Percentiles rank a stretch among this genome's conserved stretches.
phyloP scores from a whole-genome alignment of 2,113 vertebrate genomes.

The Amphiprion ocellaris region DNA sequence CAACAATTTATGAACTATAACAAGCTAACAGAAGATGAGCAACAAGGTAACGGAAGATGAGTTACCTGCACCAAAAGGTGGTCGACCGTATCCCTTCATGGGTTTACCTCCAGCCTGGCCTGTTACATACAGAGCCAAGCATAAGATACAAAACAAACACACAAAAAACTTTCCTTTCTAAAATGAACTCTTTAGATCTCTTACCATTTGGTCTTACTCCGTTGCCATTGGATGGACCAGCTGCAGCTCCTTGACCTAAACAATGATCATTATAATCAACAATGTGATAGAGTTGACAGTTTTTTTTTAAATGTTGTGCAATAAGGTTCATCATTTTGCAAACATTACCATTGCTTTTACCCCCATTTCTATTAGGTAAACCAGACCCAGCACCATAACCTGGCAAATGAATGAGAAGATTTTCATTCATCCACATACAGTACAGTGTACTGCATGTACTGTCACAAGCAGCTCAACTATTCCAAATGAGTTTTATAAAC shows the following conservation, averaged over 20 bases:
- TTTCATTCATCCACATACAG: no score
- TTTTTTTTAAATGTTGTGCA: not conserved
- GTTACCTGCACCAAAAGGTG: constrained; percentile 66
- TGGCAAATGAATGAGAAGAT: constrained; percentile 2
- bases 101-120: constrained; percentile 60
- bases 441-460: no score
- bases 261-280: not conserved
- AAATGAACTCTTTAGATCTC: not conserved
- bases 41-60: not conserved
- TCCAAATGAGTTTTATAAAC: no score
- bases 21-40: no score
- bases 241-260: constrained; percentile 53
- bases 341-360: constrained; percentile 34
- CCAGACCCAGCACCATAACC: constrained; percentile 47
- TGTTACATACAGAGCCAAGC: constrained; percentile 39
- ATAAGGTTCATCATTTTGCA: not conserved
- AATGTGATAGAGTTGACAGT: not conserved
- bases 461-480: no score
- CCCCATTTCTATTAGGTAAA: constrained; percentile 30
- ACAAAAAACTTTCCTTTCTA: not conserved
- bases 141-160: constrained; percentile 1
- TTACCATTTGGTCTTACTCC: constrained; percentile 53
- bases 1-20: no score
- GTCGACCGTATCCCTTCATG: constrained; percentile 71
- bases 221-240: constrained; percentile 17